Percentiles rank a stretch among this genome's conserved stretches.
Evolutionary conservation across 2,888 invertebrate species (phyloP).

Genomic region (Campoplex capitator): DNA sequence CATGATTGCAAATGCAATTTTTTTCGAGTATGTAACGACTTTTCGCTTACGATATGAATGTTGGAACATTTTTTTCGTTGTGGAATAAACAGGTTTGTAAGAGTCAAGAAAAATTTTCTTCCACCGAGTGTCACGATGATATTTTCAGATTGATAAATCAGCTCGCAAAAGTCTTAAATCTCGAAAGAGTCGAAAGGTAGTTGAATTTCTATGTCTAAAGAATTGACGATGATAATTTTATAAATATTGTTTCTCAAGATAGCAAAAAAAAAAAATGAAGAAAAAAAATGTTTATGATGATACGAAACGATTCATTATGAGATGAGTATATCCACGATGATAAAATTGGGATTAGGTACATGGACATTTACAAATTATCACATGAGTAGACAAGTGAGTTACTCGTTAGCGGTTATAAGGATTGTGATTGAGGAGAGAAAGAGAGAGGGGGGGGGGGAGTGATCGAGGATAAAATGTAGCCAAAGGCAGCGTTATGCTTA

Average conservation of each 20-base stretch:
- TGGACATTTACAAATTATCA: slow-evolving; percentile 83
- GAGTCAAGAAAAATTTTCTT: background rate
- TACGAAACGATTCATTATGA: slow-evolving; percentile 14
- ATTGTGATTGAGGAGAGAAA: background rate
- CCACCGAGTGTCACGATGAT: background rate
- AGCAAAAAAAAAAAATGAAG: background rate
- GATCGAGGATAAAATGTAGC: slow-evolving; percentile 81
- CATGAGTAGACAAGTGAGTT: slow-evolving; percentile 83
- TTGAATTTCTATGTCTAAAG: background rate
- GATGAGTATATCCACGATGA: slow-evolving; percentile 55
- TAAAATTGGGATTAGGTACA: slow-evolving; percentile 78
- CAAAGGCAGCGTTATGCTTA: slow-evolving; percentile 83
- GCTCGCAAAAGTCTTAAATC: background rate
- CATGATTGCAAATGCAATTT: background rate
- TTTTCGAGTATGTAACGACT: background rate
- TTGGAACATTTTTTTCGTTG: background rate
- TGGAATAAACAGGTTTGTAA: background rate
- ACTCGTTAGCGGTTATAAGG: slow-evolving; percentile 80
- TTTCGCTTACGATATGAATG: background rate
- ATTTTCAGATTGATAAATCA: background rate
- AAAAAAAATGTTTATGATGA: slow-evolving; percentile 6
- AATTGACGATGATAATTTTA: background rate
- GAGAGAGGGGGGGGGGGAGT: slow-evolving; percentile 28
- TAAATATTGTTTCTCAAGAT: background rate
- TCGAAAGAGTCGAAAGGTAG: background rate